These are phyloP conservation scores for Menura novaehollandiae DNA, from an alignment of 2,113 vertebrate genomes.

Conservation along the genomic window DNA sequence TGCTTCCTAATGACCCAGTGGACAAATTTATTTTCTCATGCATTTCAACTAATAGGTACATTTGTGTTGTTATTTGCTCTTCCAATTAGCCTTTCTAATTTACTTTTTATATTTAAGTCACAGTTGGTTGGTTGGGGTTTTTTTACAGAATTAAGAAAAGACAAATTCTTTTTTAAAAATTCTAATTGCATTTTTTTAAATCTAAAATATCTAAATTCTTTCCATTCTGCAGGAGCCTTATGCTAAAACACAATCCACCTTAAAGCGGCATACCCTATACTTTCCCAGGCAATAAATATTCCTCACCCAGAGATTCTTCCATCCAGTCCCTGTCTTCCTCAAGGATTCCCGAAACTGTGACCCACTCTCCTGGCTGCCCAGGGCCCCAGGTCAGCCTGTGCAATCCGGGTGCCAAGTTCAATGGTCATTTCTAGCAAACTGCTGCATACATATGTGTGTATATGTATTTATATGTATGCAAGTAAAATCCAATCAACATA, in stretches of 20 bases:
- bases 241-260: neutral
- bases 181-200: neutral
- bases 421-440: neutral
- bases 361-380: neutral
- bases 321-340: neutral
- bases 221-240: neutral
- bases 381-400: neutral
- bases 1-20: neutral
- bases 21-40: neutral
- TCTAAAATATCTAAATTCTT: neutral
- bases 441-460: neutral
- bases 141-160: neutral
- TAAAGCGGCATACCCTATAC: neutral
- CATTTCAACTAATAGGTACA: neutral
- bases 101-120: neutral
- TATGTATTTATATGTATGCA: too few species aligned
- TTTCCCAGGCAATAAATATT: neutral
- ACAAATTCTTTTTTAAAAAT: neutral
- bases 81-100: neutral
- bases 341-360: neutral
- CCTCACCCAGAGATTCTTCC: neutral
- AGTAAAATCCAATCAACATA: neutral
- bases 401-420: neutral
- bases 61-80: neutral
- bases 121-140: accelerated